Evolutionary conservation across 2,888 invertebrate genomes (phyloP).

Genomic region (Protonemura montana): DNA sequence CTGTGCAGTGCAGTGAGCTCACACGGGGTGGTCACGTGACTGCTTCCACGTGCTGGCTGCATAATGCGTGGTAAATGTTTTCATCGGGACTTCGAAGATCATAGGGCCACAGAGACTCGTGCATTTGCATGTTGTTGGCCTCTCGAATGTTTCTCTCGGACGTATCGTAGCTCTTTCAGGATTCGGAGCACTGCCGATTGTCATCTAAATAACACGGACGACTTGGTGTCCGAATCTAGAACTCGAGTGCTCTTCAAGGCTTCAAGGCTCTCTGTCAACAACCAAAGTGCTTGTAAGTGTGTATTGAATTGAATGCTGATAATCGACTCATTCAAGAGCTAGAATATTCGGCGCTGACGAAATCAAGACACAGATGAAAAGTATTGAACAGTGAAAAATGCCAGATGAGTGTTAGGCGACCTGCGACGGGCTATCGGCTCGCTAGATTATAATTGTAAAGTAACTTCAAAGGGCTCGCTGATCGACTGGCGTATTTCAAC

Average conservation of each 20-base stretch:
- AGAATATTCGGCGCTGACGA: neutral
- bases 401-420: neutral
- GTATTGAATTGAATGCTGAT: conserved; percentile 7
- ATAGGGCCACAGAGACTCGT: neutral
- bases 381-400: neutral
- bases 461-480: neutral
- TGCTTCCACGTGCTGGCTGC: neutral
- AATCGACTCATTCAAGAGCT: neutral
- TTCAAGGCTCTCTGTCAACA: neutral
- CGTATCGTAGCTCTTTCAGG: neutral
- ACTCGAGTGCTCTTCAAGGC: neutral
- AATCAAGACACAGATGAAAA: neutral
- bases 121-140: neutral
- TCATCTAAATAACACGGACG: neutral
- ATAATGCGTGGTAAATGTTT: neutral
- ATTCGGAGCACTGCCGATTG: neutral
- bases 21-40: conserved; percentile 26
- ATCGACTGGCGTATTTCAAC: neutral
- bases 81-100: neutral
- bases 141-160: neutral
- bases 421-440: too few species aligned
- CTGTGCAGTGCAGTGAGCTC: conserved; percentile 25
- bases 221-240: neutral
- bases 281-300: neutral
- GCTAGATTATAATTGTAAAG: neutral